Conservation (phyloP, 2,113 vertebrate species). For the Ailuropoda melanoleuca region DNA sequence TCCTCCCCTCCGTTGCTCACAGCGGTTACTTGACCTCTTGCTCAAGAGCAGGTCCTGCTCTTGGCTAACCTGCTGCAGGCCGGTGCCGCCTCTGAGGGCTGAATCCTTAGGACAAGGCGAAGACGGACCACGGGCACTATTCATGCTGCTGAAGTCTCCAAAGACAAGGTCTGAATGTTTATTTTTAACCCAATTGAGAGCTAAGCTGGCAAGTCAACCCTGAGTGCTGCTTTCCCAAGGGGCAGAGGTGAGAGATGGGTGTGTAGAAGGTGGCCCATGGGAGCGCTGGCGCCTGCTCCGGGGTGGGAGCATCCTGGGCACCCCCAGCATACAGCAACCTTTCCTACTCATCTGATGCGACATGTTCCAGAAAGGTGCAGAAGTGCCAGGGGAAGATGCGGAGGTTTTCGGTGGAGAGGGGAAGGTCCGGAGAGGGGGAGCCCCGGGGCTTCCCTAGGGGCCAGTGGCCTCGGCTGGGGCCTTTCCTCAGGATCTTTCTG, state of each 20-base stretch:
- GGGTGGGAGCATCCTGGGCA: not conserved
- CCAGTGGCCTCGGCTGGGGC: not conserved
- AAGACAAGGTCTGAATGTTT: not conserved
- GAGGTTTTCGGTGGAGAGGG: not conserved
- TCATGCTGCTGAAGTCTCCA: not conserved
- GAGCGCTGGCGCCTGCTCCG: not conserved
- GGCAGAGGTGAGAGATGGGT: not conserved
- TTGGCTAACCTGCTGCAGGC: not conserved
- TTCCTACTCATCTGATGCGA: not conserved
- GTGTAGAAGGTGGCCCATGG: not conserved
- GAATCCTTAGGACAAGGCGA: not conserved
- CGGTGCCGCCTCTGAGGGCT: not conserved
- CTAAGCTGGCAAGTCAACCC: not conserved
- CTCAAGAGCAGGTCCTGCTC: not conserved
- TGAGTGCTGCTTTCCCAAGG: not conserved
- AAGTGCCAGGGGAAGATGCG: constrained; percentile 3
- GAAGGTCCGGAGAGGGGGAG: not conserved
- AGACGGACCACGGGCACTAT: not conserved
- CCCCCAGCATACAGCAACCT: not conserved
- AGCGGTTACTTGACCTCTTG: not conserved
- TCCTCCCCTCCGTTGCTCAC: not conserved
- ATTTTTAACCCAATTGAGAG: not conserved
- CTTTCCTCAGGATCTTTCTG: not conserved
- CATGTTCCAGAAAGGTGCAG: not conserved
- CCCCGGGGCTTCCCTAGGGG: not conserved